These are phyloP conservation scores for Falco columbarius DNA, from an alignment of 2,797 vertebrate genomes.

Conservation along the genomic window DNA sequence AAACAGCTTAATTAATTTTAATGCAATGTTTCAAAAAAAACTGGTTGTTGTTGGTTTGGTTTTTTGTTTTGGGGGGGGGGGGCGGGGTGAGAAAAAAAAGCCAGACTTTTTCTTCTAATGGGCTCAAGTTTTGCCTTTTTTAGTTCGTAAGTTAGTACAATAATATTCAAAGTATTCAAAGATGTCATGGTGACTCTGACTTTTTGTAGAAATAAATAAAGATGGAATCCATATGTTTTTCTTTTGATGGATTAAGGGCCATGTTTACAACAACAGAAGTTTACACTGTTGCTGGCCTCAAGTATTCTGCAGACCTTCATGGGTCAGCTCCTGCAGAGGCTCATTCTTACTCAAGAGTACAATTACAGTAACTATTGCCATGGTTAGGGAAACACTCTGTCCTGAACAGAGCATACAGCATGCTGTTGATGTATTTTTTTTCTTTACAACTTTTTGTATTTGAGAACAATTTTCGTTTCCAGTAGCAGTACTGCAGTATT, in stretches of 20 bases:
- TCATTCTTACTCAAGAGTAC: conserved; percentile 49
- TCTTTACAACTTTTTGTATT: not conserved
- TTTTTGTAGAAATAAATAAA: conserved; percentile 64
- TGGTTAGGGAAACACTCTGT: not conserved
- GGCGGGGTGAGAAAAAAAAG: not conserved
- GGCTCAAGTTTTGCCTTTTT: conserved; percentile 40
- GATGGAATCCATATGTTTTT: conserved; percentile 65
- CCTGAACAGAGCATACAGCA: not conserved
- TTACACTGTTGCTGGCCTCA: conserved; percentile 62
- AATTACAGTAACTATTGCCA: conserved; percentile 52
- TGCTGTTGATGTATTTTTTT: not conserved
- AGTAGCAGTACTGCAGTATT: not conserved
- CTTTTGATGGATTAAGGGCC: conserved; percentile 61
- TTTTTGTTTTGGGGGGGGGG: too few species aligned
- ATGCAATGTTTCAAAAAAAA: not conserved
- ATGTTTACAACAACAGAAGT: conserved; percentile 70
- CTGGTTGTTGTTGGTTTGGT: too few species aligned
- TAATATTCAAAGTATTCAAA: conserved; percentile 67
- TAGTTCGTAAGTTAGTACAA: conserved; percentile 25
- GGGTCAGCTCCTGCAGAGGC: conserved; percentile 64
- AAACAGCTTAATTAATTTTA: conserved; percentile 47
- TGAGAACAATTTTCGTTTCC: not conserved
- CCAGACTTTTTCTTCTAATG: not conserved
- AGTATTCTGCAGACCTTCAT: conserved; percentile 45
- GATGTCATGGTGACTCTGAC: conserved; percentile 56